A percentile compares a stretch with the other conserved stretches of the same genome.
Evolutionary conservation across 2,797 vertebrate genomes (phyloP).

Genomic region (Protonibea diacanthus): DNA sequence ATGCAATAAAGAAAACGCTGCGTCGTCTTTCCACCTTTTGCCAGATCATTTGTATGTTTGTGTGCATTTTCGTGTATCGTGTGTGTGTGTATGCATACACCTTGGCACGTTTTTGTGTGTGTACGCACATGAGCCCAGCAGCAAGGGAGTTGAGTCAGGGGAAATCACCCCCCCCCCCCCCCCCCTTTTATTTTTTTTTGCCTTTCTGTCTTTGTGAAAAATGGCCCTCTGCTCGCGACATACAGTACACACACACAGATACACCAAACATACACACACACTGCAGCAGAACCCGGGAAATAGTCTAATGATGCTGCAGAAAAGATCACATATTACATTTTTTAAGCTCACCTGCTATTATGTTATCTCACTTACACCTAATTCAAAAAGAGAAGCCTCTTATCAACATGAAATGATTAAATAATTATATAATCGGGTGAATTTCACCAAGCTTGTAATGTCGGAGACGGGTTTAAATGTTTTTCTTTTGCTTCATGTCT

Average conservation of each 20-base stretch:
- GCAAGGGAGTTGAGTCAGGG: constrained; percentile 65
- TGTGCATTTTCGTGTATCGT: constrained; percentile 11
- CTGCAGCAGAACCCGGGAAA: constrained; percentile 55
- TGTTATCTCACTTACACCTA: constrained; percentile 18
- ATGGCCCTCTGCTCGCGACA: constrained; percentile 55
- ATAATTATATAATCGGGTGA: constrained; percentile 15
- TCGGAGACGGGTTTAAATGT: constrained; percentile 21
- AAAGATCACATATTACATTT: constrained; percentile 31
- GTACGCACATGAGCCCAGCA: constrained; percentile 30
- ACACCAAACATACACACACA: constrained; percentile 33
- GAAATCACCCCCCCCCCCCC: constrained; percentile 60
- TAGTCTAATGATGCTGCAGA: constrained; percentile 58
- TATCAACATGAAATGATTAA: constrained; percentile 28
- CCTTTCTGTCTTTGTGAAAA: constrained; percentile 68
- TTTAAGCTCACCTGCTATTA: constrained; percentile 35
- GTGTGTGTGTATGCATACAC: constrained; percentile 7
- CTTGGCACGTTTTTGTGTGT: neutral
- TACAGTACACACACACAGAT: constrained; percentile 23
- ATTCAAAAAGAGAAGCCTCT: constrained; percentile 25
- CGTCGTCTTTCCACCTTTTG: constrained; percentile 40
- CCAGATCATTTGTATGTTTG: constrained; percentile 55
- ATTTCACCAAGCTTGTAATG: constrained; percentile 15
- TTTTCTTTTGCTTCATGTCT: constrained; percentile 35
- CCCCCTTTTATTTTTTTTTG: neutral
- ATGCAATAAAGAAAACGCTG: constrained; percentile 61